Base-by-base conservation (phyloP, 2,113 vertebrate genomes). In the Tylochromis polylepis region DNA sequence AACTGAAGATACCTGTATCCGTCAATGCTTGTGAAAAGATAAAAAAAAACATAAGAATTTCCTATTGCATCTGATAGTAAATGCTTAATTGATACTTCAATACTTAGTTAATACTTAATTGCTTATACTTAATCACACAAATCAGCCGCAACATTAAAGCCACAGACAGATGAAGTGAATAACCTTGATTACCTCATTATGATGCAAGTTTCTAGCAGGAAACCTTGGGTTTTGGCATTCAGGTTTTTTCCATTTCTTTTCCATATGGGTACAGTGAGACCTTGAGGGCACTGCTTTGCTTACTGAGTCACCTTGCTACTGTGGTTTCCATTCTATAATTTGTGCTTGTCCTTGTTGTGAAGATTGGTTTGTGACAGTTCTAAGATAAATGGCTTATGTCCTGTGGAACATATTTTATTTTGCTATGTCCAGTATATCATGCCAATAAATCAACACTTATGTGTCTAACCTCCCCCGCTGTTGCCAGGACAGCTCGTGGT, bases 371-470 rank as follows among this genome's bases (percentile, higher is more conserved):
- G 91, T 93, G 94, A 91, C 90, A 86, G 75, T 31, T 90, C 51
- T 60, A 86, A 89, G 94, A 95, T 89, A 90, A 91, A 95, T 95
- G 88, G 82, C 88, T 88, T 62, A 85, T 88, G 88, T 92, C 88
- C 84, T 11, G 7, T 78, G 85, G 87, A 93, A 85, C 89, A 92
- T 94, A 94, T 95, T 95, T 94, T 93, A 93, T 94, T 94, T 94
- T 83, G 87, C 89, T 88, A 91, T 95, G 93, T 95, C 93, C 91
- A 91, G 89, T 94, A 85, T 88, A 91, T 91, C 92, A 95, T 94
- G 88, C 89, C 91, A 89, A 93, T 95, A 93, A 93, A 94, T 95
- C 92, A 94, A 87, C 86, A 86, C 84, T 87, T 77, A 89, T 92
- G 67, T 88, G 80, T 89, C 89, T 93, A 93, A 91, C 91, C 89